Evolutionary conservation across 2,888 invertebrate genomes (phyloP).

Genomic region (Tubulanus polymorphus): DNA sequence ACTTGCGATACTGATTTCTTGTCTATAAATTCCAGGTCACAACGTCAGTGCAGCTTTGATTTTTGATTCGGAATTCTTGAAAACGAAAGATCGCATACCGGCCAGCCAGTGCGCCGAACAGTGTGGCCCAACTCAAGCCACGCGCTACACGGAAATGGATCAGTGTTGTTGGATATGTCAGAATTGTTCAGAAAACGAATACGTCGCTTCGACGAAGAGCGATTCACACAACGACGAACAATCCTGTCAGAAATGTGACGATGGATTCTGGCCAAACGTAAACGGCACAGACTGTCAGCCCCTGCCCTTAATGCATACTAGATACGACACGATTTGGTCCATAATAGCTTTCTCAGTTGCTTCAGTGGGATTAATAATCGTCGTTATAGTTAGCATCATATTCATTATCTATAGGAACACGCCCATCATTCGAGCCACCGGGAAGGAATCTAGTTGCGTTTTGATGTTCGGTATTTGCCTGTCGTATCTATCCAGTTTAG

Average conservation of each 20-base stretch:
- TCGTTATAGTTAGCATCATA: conserved; percentile 53
- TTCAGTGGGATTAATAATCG: conserved; percentile 53
- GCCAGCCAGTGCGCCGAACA: conserved; percentile 55
- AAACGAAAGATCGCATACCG: conserved; percentile 37
- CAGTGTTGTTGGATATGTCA: conserved; percentile 60
- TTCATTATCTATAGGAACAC: conserved; percentile 58
- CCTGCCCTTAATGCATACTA: conserved; percentile 56
- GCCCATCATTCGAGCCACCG: conserved; percentile 60
- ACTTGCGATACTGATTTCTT: no score
- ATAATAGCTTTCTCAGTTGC: conserved; percentile 50
- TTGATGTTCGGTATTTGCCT: conserved; percentile 56
- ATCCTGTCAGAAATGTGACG: conserved; percentile 56
- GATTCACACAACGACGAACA: conserved; percentile 28
- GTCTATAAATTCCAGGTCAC: no score
- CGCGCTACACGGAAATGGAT: conserved; percentile 33
- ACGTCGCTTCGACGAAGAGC: conserved; percentile 38
- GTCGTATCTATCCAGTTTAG: conserved; percentile 58
- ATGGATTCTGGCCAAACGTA: conserved; percentile 45
- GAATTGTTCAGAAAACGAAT: conserved; percentile 55
- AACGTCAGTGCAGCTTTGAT: not conserved
- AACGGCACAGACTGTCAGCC: conserved; percentile 51
- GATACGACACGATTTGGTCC: conserved; percentile 56
- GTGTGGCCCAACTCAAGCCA: conserved; percentile 41
- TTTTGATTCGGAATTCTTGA: not conserved
- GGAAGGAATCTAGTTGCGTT: conserved; percentile 58